These are phyloP conservation scores for Pachliopta kotzebuea DNA, from an alignment of 2,888 invertebrate species.

Conservation along the genomic window DNA sequence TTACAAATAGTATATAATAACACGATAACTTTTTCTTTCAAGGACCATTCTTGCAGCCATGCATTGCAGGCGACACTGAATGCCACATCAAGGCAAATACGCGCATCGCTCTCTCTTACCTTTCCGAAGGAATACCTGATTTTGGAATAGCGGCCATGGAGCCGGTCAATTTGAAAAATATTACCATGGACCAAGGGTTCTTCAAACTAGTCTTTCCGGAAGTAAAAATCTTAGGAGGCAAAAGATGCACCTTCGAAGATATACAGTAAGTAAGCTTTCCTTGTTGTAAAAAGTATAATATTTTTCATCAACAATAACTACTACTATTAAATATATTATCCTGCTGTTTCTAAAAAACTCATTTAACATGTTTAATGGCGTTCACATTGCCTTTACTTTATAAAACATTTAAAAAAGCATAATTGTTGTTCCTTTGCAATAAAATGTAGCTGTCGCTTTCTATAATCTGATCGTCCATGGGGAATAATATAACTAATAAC, in stretches of 20 bases:
- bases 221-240: slow-evolving; percentile 11
- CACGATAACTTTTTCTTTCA: background rate
- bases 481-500: too few species aligned
- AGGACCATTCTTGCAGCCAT: slow-evolving; percentile 4
- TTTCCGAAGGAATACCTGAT: slow-evolving; percentile 19
- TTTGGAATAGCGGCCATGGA: slow-evolving; percentile 14
- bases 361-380: too few species aligned
- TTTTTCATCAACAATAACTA: background rate
- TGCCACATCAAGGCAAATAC: slow-evolving; percentile 15
- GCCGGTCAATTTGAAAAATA: slow-evolving; percentile 17
- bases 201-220: slow-evolving; percentile 11
- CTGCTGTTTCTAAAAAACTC: too few species aligned
- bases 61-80: slow-evolving; percentile 9
- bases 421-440: background rate
- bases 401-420: background rate
- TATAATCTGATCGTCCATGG: background rate
- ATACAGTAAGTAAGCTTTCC: slow-evolving; percentile 1
- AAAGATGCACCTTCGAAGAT: slow-evolving; percentile 3
- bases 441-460: background rate
- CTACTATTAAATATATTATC: background rate
- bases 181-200: slow-evolving; percentile 16
- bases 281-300: background rate
- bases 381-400: background rate
- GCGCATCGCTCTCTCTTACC: slow-evolving; percentile 2
- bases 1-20: background rate